A percentile compares a stretch with the other conserved stretches of the same genome.
Conservation (phyloP, 2,888 invertebrate genomes). For the Dioctria rufipes region DNA sequence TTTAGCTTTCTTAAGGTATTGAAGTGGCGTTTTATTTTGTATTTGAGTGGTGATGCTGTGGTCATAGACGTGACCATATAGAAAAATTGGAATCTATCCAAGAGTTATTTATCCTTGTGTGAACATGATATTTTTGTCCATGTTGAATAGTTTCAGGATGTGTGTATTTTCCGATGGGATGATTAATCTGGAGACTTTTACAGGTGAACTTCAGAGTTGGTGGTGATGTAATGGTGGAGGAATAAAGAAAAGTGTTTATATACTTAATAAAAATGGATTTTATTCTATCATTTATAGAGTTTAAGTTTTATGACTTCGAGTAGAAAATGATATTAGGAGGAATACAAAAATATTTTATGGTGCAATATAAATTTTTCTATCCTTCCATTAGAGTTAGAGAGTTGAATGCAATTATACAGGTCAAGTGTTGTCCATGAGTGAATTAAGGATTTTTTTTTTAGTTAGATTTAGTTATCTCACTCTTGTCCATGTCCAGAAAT, state of each 20-base stretch:
- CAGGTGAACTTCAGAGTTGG: background rate
- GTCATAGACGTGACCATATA: slow-evolving; percentile 35
- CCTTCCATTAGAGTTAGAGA: too few relatives aligned
- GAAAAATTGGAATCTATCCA: slow-evolving; percentile 45
- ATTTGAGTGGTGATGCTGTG: background rate
- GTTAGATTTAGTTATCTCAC: too few relatives aligned
- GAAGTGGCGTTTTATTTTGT: background rate
- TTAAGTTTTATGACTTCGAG: too few relatives aligned
- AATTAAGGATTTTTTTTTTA: too few relatives aligned
- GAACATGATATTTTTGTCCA: slow-evolving; percentile 32
- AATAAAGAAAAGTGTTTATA: background rate
- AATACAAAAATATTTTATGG: too few relatives aligned
- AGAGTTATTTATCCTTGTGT: background rate
- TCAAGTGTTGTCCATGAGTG: too few relatives aligned
- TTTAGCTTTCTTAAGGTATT: slow-evolving; percentile 43
- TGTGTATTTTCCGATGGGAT: slow-evolving; percentile 20
- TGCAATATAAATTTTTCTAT: too few relatives aligned
- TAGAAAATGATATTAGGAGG: too few relatives aligned
- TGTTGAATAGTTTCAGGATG: slow-evolving; percentile 26
- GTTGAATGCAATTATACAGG: too few relatives aligned
- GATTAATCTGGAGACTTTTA: slow-evolving; percentile 19
- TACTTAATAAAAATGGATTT: too few relatives aligned
- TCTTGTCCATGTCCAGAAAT: too few relatives aligned
- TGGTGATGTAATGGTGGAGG: background rate
- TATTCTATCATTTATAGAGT: too few relatives aligned